A percentile compares a stretch with the other conserved stretches of the same genome.
Evolutionary conservation across 2,113 vertebrate genomes (phyloP).

Genomic region (Drymodes brunneopygia): DNA sequence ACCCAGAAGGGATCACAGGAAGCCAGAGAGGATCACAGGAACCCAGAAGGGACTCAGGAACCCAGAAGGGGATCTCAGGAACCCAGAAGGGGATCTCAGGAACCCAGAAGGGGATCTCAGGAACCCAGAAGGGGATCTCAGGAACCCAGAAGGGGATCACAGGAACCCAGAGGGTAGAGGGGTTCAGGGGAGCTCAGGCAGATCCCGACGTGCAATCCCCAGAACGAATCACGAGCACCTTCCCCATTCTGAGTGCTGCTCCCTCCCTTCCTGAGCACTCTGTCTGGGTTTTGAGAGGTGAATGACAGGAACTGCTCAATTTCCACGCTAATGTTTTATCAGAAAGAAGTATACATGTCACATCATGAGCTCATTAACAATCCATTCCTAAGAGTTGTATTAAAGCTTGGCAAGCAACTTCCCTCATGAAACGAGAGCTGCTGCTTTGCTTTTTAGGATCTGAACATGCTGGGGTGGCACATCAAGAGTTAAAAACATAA

Average conservation of each 20-base stretch:
- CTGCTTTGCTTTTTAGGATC: constrained; percentile 27
- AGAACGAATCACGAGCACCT: not conserved
- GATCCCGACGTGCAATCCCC: accelerated
- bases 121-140: not conserved
- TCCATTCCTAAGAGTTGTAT: constrained; percentile 18
- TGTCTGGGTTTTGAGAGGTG: not conserved
- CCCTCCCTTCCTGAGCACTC: not conserved
- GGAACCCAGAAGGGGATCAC: not conserved
- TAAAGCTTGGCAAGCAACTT: constrained; percentile 44
- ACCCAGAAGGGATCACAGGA: too few species aligned
- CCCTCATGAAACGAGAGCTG: constrained; percentile 23
- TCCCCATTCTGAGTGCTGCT: not conserved
- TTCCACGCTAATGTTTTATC: constrained; percentile 47
- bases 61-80: not conserved
- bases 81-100: too few species aligned
- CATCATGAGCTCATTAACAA: constrained; percentile 61
- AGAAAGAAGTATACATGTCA: constrained; percentile 2
- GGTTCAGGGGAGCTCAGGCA: not conserved
- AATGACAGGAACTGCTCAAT: constrained; percentile 12
- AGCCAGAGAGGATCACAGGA: too few species aligned
- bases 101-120: not conserved
- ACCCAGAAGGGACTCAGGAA: too few species aligned
- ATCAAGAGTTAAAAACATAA: not conserved
- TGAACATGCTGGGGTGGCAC: not conserved
- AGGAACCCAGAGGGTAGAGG: not conserved